Conservation (phyloP, 2,113 vertebrate genomes). For the Notechis scutatus region DNA sequence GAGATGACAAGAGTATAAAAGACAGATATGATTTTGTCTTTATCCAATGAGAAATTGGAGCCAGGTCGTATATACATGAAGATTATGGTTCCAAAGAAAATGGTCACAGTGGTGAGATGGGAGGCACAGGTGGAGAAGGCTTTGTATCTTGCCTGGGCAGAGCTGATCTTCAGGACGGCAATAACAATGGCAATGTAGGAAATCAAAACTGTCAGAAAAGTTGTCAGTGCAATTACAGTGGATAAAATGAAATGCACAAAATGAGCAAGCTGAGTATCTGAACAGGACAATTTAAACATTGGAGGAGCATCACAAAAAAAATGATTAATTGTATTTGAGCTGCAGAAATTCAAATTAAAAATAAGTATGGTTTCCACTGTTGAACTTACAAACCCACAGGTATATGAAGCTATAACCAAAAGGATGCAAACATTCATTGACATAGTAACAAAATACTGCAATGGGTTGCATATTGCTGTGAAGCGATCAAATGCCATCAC, state of each 20-base stretch:
- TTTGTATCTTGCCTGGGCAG: background rate
- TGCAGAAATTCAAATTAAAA: slow-evolving; percentile 27
- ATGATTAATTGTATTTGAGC: slow-evolving; percentile 28
- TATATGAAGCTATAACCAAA: background rate
- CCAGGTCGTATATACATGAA: background rate
- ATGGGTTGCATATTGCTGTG: slow-evolving; percentile 22
- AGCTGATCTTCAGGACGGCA: slow-evolving; percentile 16
- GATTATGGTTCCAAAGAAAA: background rate
- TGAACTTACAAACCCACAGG: background rate
- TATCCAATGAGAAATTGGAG: background rate
- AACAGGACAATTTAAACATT: background rate
- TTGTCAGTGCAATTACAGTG: background rate
- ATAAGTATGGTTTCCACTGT: slow-evolving; percentile 12
- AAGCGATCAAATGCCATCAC: slow-evolving; percentile 47
- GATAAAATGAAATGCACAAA: background rate
- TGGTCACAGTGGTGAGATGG: background rate
- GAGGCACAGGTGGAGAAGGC: background rate
- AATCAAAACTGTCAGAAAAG: background rate
- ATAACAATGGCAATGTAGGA: slow-evolving; percentile 43
- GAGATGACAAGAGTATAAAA: slow-evolving; percentile 46
- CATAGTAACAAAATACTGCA: background rate
- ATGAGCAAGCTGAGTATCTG: background rate
- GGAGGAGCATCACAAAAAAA: background rate
- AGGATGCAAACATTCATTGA: background rate
- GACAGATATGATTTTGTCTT: slow-evolving; percentile 37